Evolutionary conservation across 2,888 invertebrate species (phyloP), one percentile per base, ranked within the genome.

Genomic region (Lithophane semibrunnea): DNA sequence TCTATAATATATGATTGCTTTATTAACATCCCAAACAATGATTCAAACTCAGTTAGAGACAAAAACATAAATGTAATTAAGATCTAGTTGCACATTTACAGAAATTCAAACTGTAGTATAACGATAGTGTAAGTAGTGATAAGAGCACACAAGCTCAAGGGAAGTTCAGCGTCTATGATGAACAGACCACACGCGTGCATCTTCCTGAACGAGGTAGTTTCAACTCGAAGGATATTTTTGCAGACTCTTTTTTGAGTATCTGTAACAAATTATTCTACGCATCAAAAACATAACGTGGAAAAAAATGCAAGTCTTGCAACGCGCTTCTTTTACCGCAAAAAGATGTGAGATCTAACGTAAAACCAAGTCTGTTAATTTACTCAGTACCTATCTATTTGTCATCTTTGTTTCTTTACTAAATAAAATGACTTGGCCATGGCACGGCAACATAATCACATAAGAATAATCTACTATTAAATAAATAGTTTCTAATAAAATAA

Each of bases 51-150:
- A 10, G n/a, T 0, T 16, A 67, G 37, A 54, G 5, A 54, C 3
- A 44, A 18, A 24, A 13, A 60, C 18, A 70, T 44, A 9, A 44
- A 60, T 44, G 13, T 29, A 60, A 21, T 2, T 29, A 37, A n/a
- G 3, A 18, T 56, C 1, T 2, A 44, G 18, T 2, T 42, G 24
- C 13, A 60, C 12, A 70, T 47, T 63, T 63, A 79, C 12, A 79
- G 63, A 52, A 79, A 79, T 47, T 56, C 72, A 13, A 80, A 73
- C 37, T 79, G 79, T n/a, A 79, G 37, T n/a, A 65, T 37, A 13
- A 80, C 73, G 10, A 80, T 54, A 29, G 60, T 29, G 42, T 80
- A 79, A 13, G 29, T 69, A 21, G 79, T 66, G 4, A 79, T 13
- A 0, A 80, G 60, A 18, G 47, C 60, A 10, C 69, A 44, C 4